A percentile compares a stretch with the other conserved stretches of the same genome.
Conservation (phyloP, 2,888 invertebrate genomes). For the Metopia argyrocephala region DNA sequence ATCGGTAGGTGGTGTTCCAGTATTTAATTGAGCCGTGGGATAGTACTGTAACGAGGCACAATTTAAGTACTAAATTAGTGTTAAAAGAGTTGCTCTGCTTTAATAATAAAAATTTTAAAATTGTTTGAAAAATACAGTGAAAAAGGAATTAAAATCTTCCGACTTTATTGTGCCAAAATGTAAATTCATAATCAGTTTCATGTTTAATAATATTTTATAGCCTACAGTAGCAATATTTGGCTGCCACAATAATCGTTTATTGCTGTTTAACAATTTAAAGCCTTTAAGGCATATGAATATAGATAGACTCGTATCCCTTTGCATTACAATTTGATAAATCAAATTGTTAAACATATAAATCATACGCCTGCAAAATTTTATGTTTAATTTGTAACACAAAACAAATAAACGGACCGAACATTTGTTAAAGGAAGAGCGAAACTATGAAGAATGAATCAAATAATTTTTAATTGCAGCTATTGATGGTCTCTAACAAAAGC, state of each 20-base stretch:
- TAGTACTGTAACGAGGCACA: conserved; percentile 86
- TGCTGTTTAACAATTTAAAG: no score
- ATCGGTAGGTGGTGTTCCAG: conserved; percentile 80
- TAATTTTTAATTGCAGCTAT: conserved; percentile 49
- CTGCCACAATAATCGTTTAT: no score
- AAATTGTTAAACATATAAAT: conserved; percentile 21
- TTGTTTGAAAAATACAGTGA: no score
- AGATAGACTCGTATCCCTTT: no score
- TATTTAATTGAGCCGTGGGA: conserved; percentile 87
- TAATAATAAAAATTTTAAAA: no score
- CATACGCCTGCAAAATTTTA: conserved; percentile 22
- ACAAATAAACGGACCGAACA: background rate
- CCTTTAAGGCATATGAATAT: no score
- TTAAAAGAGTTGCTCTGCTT: conserved; percentile 64
- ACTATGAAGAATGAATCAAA: background rate
- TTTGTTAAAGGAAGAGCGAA: background rate
- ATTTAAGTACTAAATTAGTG: conserved; percentile 75
- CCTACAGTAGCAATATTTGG: no score
- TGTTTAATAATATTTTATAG: no score
- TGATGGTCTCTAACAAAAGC: conserved; percentile 26
- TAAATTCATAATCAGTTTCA: no score
- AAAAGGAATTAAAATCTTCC: no score
- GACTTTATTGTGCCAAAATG: no score
- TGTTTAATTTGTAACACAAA: background rate
- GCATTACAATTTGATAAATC: background rate